phyloP scores from a whole-genome alignment of 1,140 invertebrate genomes.

The Pinna nobilis region DNA sequence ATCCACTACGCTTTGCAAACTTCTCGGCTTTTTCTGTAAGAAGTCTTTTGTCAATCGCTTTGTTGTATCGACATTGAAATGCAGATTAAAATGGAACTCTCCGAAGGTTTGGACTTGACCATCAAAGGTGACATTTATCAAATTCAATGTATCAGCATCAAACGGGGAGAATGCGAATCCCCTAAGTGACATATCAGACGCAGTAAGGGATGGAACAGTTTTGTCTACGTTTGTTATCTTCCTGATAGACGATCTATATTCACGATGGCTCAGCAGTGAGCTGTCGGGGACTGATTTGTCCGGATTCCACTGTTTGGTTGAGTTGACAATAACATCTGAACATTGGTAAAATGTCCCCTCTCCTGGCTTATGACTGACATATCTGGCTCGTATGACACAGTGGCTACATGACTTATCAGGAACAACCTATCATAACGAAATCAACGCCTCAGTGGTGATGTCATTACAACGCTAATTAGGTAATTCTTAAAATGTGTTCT shows the following conservation, averaged over 20 bases:
- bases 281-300: no score
- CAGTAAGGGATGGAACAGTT: no score
- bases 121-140: slow-evolving; percentile 14
- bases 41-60: not conserved
- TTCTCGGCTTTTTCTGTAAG: not conserved
- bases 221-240: not conserved
- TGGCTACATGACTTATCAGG: slow-evolving; percentile 25
- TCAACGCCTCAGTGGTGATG: not conserved
- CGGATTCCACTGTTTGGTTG: not conserved
- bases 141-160: not conserved
- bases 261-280: not conserved
- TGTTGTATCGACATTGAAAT: not conserved
- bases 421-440: not conserved
- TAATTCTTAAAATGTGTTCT: not conserved
- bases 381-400: slow-evolving; percentile 24
- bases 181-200: not conserved
- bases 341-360: slow-evolving; percentile 38
- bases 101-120: not conserved
- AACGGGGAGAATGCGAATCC: slow-evolving; percentile 15
- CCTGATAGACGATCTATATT: not conserved
- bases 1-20: not conserved
- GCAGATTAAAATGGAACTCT: slow-evolving; percentile 9
- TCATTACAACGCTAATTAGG: not conserved
- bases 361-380: slow-evolving; percentile 29
- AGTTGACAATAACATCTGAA: slow-evolving; percentile 19